Conservation (phyloP, 2,797 vertebrate genomes). For the Hippoglossus hippoglossus region DNA sequence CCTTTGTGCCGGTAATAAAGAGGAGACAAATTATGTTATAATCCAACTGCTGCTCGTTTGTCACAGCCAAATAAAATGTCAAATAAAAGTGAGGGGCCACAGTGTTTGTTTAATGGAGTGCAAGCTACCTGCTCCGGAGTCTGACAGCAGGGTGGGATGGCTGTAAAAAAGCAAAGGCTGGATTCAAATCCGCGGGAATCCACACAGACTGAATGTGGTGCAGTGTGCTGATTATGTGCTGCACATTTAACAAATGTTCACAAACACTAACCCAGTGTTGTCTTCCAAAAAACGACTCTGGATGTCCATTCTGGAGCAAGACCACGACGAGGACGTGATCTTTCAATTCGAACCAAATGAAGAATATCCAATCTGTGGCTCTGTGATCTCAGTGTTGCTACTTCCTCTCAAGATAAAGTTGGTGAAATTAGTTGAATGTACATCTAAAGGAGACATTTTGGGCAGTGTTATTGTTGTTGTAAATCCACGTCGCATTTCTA, state of each 20-base stretch:
- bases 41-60: conserved; percentile 99
- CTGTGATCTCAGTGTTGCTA: not conserved
- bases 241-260: conserved; percentile 73
- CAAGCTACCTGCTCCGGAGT: conserved; percentile 94
- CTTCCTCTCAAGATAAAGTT: not conserved
- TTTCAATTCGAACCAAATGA: conserved; percentile 25
- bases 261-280: conserved; percentile 44
- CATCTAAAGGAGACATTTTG: not conserved
- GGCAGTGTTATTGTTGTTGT: not conserved
- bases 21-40: conserved; percentile 99
- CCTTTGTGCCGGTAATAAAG: conserved; percentile 99
- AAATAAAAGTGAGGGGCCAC: conserved; percentile 99
- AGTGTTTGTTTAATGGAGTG: conserved; percentile 98
- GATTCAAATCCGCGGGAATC: conserved; percentile 54
- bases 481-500: not conserved
- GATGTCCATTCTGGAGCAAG: conserved; percentile 26
- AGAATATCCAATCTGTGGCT: conserved; percentile 46
- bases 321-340: conserved; percentile 33
- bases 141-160: conserved; percentile 80
- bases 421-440: not conserved
- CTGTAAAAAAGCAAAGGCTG: conserved; percentile 48
- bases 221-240: conserved; percentile 35
- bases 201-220: conserved; percentile 34
- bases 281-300: conserved; percentile 44
- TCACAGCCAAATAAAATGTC: conserved; percentile 99